Evolutionary conservation across 1,140 invertebrate genomes (phyloP).

Genomic region (Calliopsis andreniformis): DNA sequence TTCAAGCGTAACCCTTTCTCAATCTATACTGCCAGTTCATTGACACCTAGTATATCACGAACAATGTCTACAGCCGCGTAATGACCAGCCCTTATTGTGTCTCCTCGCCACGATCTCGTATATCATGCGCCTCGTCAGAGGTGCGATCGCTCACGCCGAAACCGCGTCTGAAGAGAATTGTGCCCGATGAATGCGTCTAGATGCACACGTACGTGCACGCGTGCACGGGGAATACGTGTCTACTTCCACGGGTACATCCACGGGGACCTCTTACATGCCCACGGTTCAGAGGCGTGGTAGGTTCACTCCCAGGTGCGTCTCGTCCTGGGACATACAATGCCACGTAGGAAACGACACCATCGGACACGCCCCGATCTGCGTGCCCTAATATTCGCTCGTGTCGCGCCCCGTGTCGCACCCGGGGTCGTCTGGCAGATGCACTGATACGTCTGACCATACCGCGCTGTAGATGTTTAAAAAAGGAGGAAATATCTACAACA

Average conservation of each 20-base stretch:
- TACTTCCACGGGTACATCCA: slow-evolving; percentile 43
- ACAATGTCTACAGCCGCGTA: slow-evolving; percentile 71
- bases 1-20: too few relatives aligned
- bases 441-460: slow-evolving; percentile 23
- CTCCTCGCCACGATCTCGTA: slow-evolving; percentile 54
- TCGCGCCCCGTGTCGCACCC: slow-evolving; percentile 51
- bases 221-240: slow-evolving; percentile 10
- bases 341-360: slow-evolving; percentile 69
- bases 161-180: slow-evolving; percentile 30
- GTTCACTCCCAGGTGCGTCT: slow-evolving; percentile 73
- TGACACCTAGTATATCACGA: too few relatives aligned
- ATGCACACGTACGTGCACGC: neutral
- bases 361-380: slow-evolving; percentile 72
- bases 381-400: slow-evolving; percentile 70
- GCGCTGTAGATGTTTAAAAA: slow-evolving; percentile 33
- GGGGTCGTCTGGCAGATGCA: slow-evolving; percentile 59
- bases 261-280: slow-evolving; percentile 64
- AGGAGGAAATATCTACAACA: slow-evolving; percentile 36
- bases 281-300: slow-evolving; percentile 71
- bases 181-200: slow-evolving; percentile 9
- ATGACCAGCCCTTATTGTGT: slow-evolving; percentile 72
- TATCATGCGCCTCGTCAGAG: slow-evolving; percentile 59
- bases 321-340: slow-evolving; percentile 61
- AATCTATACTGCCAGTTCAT: too few relatives aligned
- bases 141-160: slow-evolving; percentile 23